A percentile compares a stretch with the other conserved stretches of the same genome.
These are phyloP conservation scores for Perizoma flavofasciatum DNA, from an alignment of 2,888 invertebrate genomes.

Conservation along the genomic window DNA sequence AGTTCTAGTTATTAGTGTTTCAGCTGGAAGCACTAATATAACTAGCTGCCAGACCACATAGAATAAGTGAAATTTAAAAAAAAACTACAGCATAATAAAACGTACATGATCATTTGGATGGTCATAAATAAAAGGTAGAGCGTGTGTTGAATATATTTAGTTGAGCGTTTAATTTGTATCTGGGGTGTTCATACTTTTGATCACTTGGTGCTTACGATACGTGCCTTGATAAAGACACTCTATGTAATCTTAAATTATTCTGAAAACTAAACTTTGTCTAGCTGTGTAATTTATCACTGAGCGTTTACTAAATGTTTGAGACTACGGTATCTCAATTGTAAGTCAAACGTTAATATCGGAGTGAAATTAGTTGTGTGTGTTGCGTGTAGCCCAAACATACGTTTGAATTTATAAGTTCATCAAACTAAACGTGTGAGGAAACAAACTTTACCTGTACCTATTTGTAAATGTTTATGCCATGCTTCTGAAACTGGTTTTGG, in stretches of 20 bases:
- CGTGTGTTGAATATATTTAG: too few species aligned
- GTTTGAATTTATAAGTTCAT: slow-evolving; percentile 22
- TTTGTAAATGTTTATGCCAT: neutral
- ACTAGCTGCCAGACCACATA: too few species aligned
- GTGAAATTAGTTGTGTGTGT: slow-evolving; percentile 18
- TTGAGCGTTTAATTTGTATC: too few species aligned
- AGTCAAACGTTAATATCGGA: slow-evolving; percentile 28
- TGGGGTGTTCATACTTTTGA: too few species aligned
- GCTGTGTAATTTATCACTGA: slow-evolving; percentile 26
- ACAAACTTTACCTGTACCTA: slow-evolving; percentile 8
- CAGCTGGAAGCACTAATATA: too few species aligned
- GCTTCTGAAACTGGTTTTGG: neutral
- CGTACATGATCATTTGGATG: too few species aligned
- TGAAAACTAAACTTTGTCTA: slow-evolving; percentile 19
- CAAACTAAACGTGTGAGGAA: slow-evolving; percentile 8
- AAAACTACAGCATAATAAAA: too few species aligned
- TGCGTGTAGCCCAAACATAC: slow-evolving; percentile 15
- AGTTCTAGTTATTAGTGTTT: too few species aligned
- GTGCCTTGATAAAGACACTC: neutral
- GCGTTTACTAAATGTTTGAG: slow-evolving; percentile 22
- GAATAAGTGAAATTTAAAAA: too few species aligned
- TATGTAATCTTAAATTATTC: slow-evolving; percentile 7
- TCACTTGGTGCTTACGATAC: too few species aligned
- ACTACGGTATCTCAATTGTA: slow-evolving; percentile 20
- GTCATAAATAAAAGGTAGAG: too few species aligned